Percentiles rank a stretch among this genome's conserved stretches.
These are phyloP conservation scores for Murina feae DNA, from an alignment of 2,113 vertebrate species.

Conservation along the genomic window DNA sequence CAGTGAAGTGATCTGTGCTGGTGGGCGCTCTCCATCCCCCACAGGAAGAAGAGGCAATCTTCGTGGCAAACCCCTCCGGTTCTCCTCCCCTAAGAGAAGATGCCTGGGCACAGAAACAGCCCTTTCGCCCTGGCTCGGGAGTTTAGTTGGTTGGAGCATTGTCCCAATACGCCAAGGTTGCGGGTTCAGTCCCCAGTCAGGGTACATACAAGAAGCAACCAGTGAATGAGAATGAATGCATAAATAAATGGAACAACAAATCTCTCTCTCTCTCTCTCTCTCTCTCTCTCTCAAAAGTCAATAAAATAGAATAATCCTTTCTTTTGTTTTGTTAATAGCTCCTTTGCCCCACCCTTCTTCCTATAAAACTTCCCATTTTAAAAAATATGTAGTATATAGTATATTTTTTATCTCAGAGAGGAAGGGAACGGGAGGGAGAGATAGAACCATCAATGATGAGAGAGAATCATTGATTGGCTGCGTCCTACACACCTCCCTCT, in stretches of 20 bases:
- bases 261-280: neutral
- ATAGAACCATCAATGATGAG: too few species aligned
- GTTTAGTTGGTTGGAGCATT: neutral
- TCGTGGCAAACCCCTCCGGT: neutral
- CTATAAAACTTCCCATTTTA: neutral
- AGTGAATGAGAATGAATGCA: neutral
- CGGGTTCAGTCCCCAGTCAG: neutral
- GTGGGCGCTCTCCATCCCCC: neutral
- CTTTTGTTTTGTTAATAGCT: neutral
- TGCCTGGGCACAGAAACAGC: neutral
- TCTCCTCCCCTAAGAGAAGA: neutral
- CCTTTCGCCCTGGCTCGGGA: neutral
- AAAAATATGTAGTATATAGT: too few species aligned
- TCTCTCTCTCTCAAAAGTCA: neutral
- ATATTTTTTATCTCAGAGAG: too few species aligned
- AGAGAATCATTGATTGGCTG: too few species aligned
- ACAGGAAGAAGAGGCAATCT: neutral
- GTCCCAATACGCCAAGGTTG: neutral
- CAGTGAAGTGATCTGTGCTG: neutral
- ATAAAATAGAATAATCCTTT: neutral
- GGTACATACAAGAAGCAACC: neutral
- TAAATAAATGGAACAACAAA: neutral
- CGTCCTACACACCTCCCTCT: too few species aligned
- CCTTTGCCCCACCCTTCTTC: neutral
- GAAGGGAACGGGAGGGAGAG: too few species aligned